Conservation (phyloP, 2,113 vertebrate genomes). For the Anseranas semipalmata region DNA sequence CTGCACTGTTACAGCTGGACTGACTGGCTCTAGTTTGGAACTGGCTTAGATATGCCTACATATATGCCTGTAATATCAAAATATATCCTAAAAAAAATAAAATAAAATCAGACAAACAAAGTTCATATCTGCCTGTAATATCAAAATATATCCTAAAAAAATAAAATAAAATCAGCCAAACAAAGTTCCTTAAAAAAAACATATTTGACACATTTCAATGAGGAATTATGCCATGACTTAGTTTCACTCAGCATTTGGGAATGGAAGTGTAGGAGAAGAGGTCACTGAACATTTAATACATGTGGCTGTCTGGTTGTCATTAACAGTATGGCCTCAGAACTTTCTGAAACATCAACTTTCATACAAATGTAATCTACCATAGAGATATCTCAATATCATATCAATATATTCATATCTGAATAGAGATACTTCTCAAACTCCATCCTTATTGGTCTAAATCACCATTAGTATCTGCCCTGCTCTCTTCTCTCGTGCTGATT, state of each 20-base stretch:
- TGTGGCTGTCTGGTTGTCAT: neutral
- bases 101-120: neutral
- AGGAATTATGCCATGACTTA: neutral
- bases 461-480: neutral
- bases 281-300: neutral
- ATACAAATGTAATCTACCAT: neutral
- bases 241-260: neutral
- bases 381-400: neutral
- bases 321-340: neutral
- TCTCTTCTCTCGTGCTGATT: neutral
- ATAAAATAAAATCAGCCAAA: too few species aligned
- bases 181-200: neutral
- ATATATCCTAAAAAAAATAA: neutral
- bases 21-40: neutral
- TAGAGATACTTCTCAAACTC: neutral
- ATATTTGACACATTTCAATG: neutral
- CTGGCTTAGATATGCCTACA: fast-evolving
- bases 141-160: too few species aligned
- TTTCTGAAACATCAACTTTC: neutral
- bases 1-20: neutral
- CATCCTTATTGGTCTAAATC: neutral
- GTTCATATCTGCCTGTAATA: too few species aligned
- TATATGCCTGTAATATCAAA: neutral
- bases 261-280: neutral
- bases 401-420: neutral